These are phyloP conservation scores for Drosophila kuntzei DNA, from an alignment of 2,888 invertebrate genomes.

Conservation along the genomic window DNA sequence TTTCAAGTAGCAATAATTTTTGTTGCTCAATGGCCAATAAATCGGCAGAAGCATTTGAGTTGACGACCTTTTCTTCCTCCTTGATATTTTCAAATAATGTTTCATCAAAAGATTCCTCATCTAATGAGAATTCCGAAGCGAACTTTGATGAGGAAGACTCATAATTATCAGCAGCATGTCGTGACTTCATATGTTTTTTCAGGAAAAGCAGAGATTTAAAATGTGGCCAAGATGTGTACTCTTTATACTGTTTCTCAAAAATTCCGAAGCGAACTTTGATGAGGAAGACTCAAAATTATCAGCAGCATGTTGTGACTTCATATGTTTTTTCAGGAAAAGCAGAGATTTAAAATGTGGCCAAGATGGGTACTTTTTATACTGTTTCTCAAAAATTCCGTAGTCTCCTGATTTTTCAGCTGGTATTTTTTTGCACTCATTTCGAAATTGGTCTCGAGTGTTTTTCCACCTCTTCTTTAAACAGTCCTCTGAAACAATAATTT, in stretches of 20 bases:
- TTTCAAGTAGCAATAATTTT: neutral
- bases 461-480: no score
- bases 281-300: neutral
- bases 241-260: neutral
- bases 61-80: neutral
- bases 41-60: neutral
- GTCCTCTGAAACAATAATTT: no score
- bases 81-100: neutral
- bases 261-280: neutral
- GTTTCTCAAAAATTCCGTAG: neutral
- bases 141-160: neutral
- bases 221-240: neutral
- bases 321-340: neutral
- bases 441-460: no score
- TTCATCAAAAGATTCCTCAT: neutral
- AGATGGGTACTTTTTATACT: neutral
- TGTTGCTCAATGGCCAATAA: neutral
- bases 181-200: neutral
- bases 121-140: neutral
- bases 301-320: neutral
- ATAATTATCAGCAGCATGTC: neutral
- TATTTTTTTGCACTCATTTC: no score
- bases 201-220: neutral
- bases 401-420: no score
- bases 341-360: neutral